These are phyloP conservation scores for Dolichomitus sp. DNA, from an alignment of 2,888 invertebrate species.

Conservation along the genomic window DNA sequence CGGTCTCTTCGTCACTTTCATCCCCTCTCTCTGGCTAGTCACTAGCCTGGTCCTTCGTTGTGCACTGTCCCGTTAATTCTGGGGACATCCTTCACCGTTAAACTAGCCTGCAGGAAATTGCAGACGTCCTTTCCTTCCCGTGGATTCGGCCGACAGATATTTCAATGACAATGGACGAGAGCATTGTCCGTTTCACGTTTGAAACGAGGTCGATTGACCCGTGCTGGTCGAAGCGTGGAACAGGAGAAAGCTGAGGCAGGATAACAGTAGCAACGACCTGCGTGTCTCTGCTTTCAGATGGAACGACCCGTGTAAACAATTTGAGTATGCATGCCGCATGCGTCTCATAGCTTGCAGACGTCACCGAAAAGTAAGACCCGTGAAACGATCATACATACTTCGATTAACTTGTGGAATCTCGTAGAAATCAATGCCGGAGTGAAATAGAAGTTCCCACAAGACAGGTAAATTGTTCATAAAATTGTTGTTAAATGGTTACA, in stretches of 20 bases:
- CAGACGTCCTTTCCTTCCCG: slow-evolving; percentile 76
- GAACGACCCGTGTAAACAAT: slow-evolving; percentile 43
- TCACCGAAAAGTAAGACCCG: background rate
- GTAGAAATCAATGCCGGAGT: background rate
- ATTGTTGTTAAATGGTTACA: no score
- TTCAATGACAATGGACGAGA: slow-evolving; percentile 82
- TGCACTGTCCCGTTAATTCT: slow-evolving; percentile 43
- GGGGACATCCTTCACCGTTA: slow-evolving; percentile 55
- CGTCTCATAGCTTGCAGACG: slow-evolving; percentile 1
- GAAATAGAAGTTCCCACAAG: background rate
- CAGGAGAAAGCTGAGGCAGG: slow-evolving; percentile 6
- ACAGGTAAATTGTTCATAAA: background rate
- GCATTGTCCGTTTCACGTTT: slow-evolving; percentile 60
- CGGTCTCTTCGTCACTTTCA: slow-evolving; percentile 45
- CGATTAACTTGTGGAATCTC: slow-evolving; percentile 12
- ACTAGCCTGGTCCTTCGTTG: slow-evolving; percentile 24
- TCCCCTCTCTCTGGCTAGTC: slow-evolving; percentile 49
- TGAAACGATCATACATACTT: slow-evolving; percentile 20
- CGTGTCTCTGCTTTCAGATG: slow-evolving; percentile 37
- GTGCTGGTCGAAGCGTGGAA: slow-evolving; percentile 18
- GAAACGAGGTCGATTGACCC: slow-evolving; percentile 59
- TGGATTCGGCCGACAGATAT: slow-evolving; percentile 72
- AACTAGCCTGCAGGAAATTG: slow-evolving; percentile 81
- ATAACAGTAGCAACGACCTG: slow-evolving; percentile 7
- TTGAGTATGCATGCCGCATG: slow-evolving; percentile 19